These are phyloP conservation scores for Notoglanidium macrostoma DNA, from an alignment of 2,797 vertebrate genomes.

Conservation along the genomic window DNA sequence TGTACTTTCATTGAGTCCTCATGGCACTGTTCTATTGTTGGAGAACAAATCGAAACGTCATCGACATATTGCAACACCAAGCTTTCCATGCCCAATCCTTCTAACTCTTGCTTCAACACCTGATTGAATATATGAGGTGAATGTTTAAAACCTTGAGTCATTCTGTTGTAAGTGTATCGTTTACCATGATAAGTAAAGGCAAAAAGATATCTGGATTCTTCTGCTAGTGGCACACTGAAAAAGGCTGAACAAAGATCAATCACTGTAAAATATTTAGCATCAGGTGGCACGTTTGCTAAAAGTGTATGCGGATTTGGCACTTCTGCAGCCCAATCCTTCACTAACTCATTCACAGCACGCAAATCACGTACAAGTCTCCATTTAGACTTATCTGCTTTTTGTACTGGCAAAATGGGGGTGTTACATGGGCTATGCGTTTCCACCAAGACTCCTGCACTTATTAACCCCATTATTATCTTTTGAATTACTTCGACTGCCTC, in stretches of 20 bases:
- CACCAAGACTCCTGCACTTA: not conserved
- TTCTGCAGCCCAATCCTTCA: not conserved
- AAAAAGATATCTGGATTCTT: not conserved
- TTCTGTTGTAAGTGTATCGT: not conserved
- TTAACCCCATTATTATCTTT: not conserved
- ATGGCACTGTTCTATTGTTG: not conserved
- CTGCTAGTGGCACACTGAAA: not conserved
- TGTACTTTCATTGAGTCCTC: not conserved
- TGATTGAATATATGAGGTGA: not conserved
- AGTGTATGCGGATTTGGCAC: not conserved
- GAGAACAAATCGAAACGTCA: not conserved
- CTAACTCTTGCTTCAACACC: not conserved
- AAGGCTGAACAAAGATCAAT: not conserved
- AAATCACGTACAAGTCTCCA: not conserved
- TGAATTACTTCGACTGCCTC: not conserved
- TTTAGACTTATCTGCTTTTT: not conserved
- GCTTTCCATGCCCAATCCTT: not conserved
- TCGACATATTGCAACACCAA: not conserved
- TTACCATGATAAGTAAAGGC: not conserved
- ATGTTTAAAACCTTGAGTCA: not conserved
- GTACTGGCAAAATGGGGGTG: not conserved
- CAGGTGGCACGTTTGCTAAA: not conserved
- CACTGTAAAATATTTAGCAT: not conserved
- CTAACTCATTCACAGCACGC: accelerated
- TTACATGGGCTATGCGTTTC: not conserved